A percentile compares a stretch with the other conserved stretches of the same genome.
Conservation (phyloP, 1,140 invertebrate genomes). For the Tetragonula clypearis region DNA sequence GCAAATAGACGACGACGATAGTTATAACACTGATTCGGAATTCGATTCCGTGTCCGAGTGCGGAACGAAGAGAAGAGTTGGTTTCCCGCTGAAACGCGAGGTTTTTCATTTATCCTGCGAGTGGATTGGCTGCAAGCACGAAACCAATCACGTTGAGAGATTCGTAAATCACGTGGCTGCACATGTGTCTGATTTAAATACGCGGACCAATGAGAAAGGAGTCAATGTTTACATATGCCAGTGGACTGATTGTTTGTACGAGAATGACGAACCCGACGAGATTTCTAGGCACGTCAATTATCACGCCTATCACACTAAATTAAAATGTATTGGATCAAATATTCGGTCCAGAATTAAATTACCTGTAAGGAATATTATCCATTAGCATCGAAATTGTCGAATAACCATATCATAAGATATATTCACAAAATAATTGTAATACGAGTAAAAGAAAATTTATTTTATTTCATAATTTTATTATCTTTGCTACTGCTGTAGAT, state of each 20-base stretch:
- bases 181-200: slow-evolving; percentile 74
- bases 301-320: slow-evolving; percentile 89
- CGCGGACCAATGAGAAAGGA: slow-evolving; percentile 67
- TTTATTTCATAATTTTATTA: too few species aligned
- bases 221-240: slow-evolving; percentile 82
- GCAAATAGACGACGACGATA: slow-evolving; percentile 72
- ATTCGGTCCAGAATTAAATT: slow-evolving; percentile 84
- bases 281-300: slow-evolving; percentile 88
- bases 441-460: too few species aligned
- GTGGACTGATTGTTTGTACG: slow-evolving; percentile 86
- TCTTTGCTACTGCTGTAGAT: background rate
- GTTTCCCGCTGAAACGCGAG: slow-evolving; percentile 71
- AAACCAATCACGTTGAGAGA: slow-evolving; percentile 58
- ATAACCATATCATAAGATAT: too few species aligned
- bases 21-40: slow-evolving; percentile 76
- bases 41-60: slow-evolving; percentile 80
- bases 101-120: slow-evolving; percentile 74
- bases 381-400: background rate
- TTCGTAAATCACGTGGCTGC: slow-evolving; percentile 77
- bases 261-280: slow-evolving; percentile 81
- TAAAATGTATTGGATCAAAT: slow-evolving; percentile 87
- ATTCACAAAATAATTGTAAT: too few species aligned
- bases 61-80: slow-evolving; percentile 73
- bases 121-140: slow-evolving; percentile 75
- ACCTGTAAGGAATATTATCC: slow-evolving; percentile 77